Percentiles rank a stretch among this genome's conserved stretches.
phyloP scores from a whole-genome alignment of 1,140 invertebrate species.

The Thaumetopoea pityocampa region DNA sequence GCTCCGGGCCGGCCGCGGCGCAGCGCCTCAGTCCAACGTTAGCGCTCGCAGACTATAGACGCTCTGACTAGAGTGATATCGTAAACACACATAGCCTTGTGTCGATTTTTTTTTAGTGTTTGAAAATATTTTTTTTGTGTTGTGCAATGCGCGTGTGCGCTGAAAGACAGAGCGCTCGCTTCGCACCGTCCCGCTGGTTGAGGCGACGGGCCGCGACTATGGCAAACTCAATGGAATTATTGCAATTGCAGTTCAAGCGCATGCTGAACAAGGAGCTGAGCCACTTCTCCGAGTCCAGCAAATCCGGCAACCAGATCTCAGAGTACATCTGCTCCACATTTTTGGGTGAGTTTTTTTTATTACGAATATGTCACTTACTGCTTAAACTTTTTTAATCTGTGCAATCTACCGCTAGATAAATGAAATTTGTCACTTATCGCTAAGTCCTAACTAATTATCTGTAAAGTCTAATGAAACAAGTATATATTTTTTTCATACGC shows the following conservation, averaged over 20 bases:
- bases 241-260: constrained; percentile 94
- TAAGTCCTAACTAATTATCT: too few species aligned
- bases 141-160: constrained; percentile 63
- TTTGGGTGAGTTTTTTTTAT: constrained; percentile 89
- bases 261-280: constrained; percentile 99
- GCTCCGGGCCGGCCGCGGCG: constrained; percentile 36
- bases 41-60: constrained; percentile 47
- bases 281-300: constrained; percentile 99
- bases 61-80: constrained; percentile 22
- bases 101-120: constrained; percentile 25
- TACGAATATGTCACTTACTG: too few species aligned
- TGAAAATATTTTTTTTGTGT: constrained; percentile 22
- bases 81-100: constrained; percentile 10
- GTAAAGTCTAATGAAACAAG: too few species aligned
- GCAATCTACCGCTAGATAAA: too few species aligned
- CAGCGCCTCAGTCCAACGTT: constrained; percentile 50
- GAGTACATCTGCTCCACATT: constrained; percentile 99
- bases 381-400: too few species aligned
- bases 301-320: constrained; percentile 99
- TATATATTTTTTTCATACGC: too few species aligned
- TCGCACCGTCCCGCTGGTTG: constrained; percentile 52
- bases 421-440: too few species aligned
- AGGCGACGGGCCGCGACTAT: constrained; percentile 48
- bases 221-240: constrained; percentile 64
- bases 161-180: constrained; percentile 54